These are phyloP conservation scores for Trichogramma pretiosum DNA, from an alignment of 1,140 invertebrate species.

Conservation along the genomic window DNA sequence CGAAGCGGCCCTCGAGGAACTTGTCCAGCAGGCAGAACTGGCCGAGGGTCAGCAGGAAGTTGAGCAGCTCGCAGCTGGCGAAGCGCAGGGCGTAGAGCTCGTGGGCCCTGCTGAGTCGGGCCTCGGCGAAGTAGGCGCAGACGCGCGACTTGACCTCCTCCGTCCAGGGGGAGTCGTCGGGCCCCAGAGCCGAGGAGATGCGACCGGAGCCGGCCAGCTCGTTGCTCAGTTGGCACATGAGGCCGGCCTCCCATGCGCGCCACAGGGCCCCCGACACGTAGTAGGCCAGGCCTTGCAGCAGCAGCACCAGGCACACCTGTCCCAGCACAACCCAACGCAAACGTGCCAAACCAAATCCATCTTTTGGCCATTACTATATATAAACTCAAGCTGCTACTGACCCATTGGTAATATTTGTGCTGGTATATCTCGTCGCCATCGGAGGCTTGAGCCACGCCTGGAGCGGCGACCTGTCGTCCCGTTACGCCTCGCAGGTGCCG, in stretches of 20 bases:
- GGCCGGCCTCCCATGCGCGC: conserved; percentile 40
- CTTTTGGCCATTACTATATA: conserved; percentile 4
- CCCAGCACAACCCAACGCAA: conserved; percentile 9
- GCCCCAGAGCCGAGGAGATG: too few relatives aligned
- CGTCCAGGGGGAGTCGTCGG: background rate
- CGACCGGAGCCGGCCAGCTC: conserved; percentile 32
- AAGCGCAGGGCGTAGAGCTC: conserved; percentile 57
- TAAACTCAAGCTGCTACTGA: conserved; percentile 32
- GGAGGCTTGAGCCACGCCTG: conserved; percentile 32
- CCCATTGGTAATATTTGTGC: conserved; percentile 60
- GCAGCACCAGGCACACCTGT: conserved; percentile 49
- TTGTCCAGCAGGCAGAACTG: conserved; percentile 50
- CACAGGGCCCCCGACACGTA: conserved; percentile 47
- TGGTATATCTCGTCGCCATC: conserved; percentile 40
- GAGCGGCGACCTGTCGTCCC: conserved; percentile 27
- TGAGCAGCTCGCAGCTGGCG: conserved; percentile 38
- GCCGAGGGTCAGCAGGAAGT: conserved; percentile 6
- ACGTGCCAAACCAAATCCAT: background rate
- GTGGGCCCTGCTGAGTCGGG: conserved; percentile 31
- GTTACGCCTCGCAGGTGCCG: conserved; percentile 27
- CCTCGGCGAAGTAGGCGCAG: background rate
- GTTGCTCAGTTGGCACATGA: conserved; percentile 30
- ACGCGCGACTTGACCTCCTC: background rate
- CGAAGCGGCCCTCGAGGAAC: conserved; percentile 59
- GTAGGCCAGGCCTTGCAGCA: conserved; percentile 51